phyloP scores from a whole-genome alignment of 1,140 invertebrate species.

The Bombus picipes region DNA sequence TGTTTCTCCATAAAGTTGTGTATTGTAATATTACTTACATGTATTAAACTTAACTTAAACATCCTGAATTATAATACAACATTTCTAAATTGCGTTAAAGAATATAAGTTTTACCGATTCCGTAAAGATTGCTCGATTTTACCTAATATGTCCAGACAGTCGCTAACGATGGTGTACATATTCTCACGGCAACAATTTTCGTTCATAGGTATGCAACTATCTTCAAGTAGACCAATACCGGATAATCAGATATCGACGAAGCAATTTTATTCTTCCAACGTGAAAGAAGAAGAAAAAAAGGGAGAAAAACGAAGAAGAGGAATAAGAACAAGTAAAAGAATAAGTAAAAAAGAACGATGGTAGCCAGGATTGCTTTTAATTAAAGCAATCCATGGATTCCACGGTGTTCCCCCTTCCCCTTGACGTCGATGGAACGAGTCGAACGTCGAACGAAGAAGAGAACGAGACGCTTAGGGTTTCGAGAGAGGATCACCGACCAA shows the following conservation, averaged over 20 bases:
- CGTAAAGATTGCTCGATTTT: too few relatives aligned
- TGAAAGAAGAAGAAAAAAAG: neutral
- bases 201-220: neutral
- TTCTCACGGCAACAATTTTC: neutral
- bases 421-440: neutral
- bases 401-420: neutral
- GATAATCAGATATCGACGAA: conserved; percentile 24
- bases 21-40: too few relatives aligned
- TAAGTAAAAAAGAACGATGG: neutral
- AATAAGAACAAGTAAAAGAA: neutral
- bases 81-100: too few relatives aligned
- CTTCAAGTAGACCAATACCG: neutral
- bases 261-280: conserved; percentile 28
- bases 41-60: too few relatives aligned
- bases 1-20: too few relatives aligned
- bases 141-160: too few relatives aligned
- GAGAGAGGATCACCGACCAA: conserved; percentile 78
- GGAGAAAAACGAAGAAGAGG: neutral
- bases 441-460: conserved; percentile 39
- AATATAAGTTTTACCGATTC: too few relatives aligned
- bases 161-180: neutral
- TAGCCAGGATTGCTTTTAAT: conserved; percentile 69
- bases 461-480: conserved; percentile 69
- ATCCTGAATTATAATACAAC: too few relatives aligned
- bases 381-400: conserved; percentile 60